Evolutionary conservation across 2,797 vertebrate genomes (phyloP).

Genomic region (Orestias chungarensis): DNA sequence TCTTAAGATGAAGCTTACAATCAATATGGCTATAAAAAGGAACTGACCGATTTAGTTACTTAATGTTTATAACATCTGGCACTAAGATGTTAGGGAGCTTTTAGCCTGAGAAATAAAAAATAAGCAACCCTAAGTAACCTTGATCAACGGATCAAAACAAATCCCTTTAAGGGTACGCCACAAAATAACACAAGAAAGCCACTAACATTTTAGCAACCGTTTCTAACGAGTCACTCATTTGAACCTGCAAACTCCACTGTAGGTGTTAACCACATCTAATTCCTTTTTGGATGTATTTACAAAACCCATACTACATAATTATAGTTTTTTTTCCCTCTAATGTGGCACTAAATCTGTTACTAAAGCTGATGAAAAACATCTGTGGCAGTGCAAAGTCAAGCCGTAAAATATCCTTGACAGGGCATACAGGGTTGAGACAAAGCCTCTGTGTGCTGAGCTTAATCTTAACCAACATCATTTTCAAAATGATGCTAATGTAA

Average conservation of each 20-base stretch:
- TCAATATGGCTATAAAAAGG: slow-evolving; percentile 24
- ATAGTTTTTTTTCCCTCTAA: slow-evolving; percentile 3
- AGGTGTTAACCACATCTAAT: not conserved
- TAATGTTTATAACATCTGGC: slow-evolving; percentile 23
- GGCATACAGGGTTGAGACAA: slow-evolving; percentile 16
- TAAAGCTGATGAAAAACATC: slow-evolving; percentile 35
- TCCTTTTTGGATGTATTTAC: slow-evolving; percentile 6
- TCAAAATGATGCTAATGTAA: not conserved
- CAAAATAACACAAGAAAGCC: not conserved
- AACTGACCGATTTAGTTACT: slow-evolving; percentile 37
- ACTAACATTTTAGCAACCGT: not conserved
- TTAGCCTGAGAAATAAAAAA: not conserved
- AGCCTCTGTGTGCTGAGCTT: slow-evolving; percentile 1
- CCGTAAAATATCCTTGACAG: slow-evolving; percentile 33
- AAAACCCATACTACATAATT: not conserved
- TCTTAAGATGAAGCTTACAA: slow-evolving; percentile 9
- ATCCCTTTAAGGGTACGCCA: not conserved
- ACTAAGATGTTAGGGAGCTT: not conserved
- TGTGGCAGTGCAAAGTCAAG: slow-evolving; percentile 30
- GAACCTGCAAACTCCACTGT: not conserved
- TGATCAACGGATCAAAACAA: not conserved
- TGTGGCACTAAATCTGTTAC: slow-evolving; percentile 23
- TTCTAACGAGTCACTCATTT: not conserved
- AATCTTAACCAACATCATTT: slow-evolving; percentile 13
- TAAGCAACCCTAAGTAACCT: not conserved